phyloP scores from a whole-genome alignment of 2,797 vertebrate genomes.

The Sebastes iracundus region DNA sequence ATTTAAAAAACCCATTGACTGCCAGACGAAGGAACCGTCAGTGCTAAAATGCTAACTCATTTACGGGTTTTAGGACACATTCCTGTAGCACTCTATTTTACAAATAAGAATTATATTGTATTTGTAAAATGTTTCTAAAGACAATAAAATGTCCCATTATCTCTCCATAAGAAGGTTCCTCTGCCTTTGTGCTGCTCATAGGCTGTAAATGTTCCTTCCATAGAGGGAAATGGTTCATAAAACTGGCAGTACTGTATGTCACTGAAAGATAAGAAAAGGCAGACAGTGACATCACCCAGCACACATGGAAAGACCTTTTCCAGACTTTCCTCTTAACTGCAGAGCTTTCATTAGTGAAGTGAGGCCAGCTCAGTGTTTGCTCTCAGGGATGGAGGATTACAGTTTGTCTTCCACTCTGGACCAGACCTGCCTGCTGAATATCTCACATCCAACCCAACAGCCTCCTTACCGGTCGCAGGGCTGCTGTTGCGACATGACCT shows the following conservation, averaged over 20 bases:
- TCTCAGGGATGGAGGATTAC: background rate
- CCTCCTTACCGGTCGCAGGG: conserved; percentile 8
- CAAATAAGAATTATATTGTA: background rate
- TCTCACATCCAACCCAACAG: conserved; percentile 35
- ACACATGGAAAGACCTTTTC: background rate
- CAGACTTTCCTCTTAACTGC: background rate
- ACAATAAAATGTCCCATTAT: background rate
- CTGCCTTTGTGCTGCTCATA: background rate
- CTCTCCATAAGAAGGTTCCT: background rate
- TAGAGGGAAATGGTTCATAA: conserved; percentile 15
- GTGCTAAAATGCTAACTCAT: too few species aligned
- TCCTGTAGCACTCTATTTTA: background rate
- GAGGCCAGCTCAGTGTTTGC: background rate
- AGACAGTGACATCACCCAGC: conserved; percentile 8
- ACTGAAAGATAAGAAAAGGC: conserved; percentile 20
- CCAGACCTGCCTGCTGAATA: background rate
- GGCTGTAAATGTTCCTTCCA: conserved; percentile 1
- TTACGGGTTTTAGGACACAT: too few species aligned
- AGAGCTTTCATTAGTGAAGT: background rate
- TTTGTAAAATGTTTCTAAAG: background rate
- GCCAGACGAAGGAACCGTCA: too few species aligned
- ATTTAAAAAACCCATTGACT: too few species aligned
- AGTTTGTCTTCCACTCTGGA: background rate
- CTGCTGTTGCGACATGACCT: conserved; percentile 19
- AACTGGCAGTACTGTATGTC: background rate